These are phyloP conservation scores for Drosophila watanabei DNA, from an alignment of 1,140 invertebrate genomes.

Conservation along the genomic window DNA sequence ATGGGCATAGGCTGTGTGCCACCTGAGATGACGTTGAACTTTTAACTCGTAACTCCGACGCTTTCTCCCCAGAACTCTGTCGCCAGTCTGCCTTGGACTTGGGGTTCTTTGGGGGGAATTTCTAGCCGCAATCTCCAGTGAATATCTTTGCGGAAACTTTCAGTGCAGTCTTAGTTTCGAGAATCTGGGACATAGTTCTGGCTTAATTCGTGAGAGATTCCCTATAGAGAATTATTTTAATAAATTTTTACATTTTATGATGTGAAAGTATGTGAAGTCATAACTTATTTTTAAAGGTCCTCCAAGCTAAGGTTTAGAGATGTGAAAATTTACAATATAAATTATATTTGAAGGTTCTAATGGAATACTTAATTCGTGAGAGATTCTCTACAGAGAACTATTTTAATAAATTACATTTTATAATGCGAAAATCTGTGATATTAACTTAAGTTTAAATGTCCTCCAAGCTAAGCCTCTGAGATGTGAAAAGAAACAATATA, in stretches of 20 bases:
- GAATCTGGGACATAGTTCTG: conserved; percentile 11
- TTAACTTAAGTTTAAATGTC: too few relatives aligned
- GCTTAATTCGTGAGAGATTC: neutral
- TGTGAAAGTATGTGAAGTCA: neutral
- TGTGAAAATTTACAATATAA: too few relatives aligned
- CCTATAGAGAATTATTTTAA: neutral
- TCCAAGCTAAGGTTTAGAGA: too few relatives aligned
- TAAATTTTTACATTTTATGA: neutral
- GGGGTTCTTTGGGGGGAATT: conserved; percentile 3
- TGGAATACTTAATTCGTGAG: too few relatives aligned
- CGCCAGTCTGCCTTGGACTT: conserved; percentile 2
- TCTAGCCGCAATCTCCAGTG: conserved; percentile 1
- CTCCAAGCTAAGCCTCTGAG: too few relatives aligned
- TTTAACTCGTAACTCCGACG: conserved; percentile 19
- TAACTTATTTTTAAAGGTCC: neutral
- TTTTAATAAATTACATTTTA: too few relatives aligned
- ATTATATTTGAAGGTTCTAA: too few relatives aligned
- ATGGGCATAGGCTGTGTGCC: conserved; percentile 25
- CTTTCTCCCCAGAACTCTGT: neutral
- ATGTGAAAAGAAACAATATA: too few relatives aligned
- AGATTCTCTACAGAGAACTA: too few relatives aligned
- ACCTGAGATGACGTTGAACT: conserved; percentile 62
- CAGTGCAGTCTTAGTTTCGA: conserved; percentile 3
- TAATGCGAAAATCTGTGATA: too few relatives aligned
- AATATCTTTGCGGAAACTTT: conserved; percentile 8